Base-by-base conservation (phyloP, 2,888 invertebrate species). In the Acanthococcus lagerstroemiae region DNA sequence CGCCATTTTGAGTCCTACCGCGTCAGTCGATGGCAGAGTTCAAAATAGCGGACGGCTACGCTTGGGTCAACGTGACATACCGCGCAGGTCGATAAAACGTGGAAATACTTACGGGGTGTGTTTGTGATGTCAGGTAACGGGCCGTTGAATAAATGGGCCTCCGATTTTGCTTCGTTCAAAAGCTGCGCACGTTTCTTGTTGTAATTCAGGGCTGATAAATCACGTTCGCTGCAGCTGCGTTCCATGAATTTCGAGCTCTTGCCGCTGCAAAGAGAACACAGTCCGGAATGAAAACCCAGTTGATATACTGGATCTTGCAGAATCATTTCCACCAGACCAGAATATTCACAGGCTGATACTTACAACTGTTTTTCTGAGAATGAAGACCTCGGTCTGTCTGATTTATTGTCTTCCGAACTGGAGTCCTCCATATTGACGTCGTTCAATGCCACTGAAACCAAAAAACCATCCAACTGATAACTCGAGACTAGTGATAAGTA, bases 351-450 rank as follows among this genome's bases (percentile, higher is more conserved):
- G 9, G 9, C 2, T 3, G 2, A 4, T 65, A 67, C 69, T 67
- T 55, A 72, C 72, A 70, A 68, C 24, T 70, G 67, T 69, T 82
- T 81, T 72, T 87, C 87, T 9, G 83, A 81, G 30, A 82, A 82
- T 68, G 88, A 78, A 15, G 85, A 84, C 54, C 84, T 81, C 15
- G 71, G 67, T 56, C 69, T 69, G 61, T 70, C 72, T 26, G 68
- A 61, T 56, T 67, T 67, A 45, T 58, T 61, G 58, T 86, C 86
- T 74, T 90, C 90, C 0, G 89, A 89, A 72, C 88, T 89, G 56
- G 88, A 88, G 77, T 89, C 89, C 75, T 90, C 90, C 70, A 86
- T 85, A 69, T 77, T 76, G n/a, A 82, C 81, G 69, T 83, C 82
- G 72, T 83, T 82, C 70, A 87, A 78, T 76, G 84, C 85, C 75